phyloP scores from a whole-genome alignment of 2,113 vertebrate genomes.

The Vireo altiloquus region DNA sequence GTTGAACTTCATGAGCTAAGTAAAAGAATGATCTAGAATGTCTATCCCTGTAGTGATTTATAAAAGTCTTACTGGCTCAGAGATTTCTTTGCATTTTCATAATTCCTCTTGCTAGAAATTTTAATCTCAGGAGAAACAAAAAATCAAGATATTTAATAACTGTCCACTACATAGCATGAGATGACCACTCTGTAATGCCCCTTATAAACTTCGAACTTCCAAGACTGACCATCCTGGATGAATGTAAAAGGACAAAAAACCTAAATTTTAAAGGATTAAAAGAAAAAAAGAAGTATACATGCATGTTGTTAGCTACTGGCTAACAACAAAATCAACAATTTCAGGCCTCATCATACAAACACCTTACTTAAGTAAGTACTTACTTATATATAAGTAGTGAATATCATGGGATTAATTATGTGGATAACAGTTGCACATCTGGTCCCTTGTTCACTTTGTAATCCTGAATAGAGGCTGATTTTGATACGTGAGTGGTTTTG shows the following conservation, averaged over 20 bases:
- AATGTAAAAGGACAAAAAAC: not conserved
- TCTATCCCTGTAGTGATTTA: constrained; percentile 16
- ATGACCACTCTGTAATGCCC: not conserved
- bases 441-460: not conserved
- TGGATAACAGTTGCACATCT: not conserved
- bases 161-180: not conserved
- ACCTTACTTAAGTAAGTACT: not conserved
- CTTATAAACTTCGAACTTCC: not conserved
- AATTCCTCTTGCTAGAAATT: not conserved
- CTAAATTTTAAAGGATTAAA: not conserved
- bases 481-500: not conserved
- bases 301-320: not conserved
- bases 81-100: constrained; percentile 1
- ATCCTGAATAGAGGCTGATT: not conserved
- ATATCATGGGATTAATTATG: not conserved
- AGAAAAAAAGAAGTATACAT: not conserved
- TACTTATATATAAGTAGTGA: not conserved
- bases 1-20: constrained; percentile 21
- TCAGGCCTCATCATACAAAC: not conserved
- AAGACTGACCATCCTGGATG: not conserved
- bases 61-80: not conserved
- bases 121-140: not conserved
- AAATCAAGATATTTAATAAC: not conserved
- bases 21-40: constrained; percentile 42
- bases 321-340: not conserved